These are phyloP conservation scores for Agrotis exclamationis DNA, from an alignment of 2,888 invertebrate genomes.

Conservation along the genomic window DNA sequence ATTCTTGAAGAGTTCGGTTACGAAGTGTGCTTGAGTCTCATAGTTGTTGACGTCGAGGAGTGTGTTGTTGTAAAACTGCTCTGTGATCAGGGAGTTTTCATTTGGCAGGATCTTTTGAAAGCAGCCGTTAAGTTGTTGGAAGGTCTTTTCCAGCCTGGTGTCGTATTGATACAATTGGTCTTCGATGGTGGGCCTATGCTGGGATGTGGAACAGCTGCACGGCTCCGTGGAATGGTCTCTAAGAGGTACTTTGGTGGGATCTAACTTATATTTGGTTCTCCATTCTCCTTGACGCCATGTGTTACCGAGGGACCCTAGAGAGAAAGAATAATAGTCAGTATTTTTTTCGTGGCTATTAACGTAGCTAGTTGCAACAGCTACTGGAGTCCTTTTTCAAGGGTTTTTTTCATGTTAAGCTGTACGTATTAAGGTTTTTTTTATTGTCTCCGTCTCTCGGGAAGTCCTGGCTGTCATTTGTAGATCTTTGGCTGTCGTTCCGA, in stretches of 20 bases:
- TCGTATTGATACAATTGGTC: conserved; percentile 49
- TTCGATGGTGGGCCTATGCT: conserved; percentile 23
- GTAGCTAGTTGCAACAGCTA: too few relatives aligned
- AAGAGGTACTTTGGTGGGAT: conserved; percentile 78
- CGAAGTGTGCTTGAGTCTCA: conserved; percentile 84
- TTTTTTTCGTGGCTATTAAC: too few relatives aligned
- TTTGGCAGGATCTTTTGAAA: conserved; percentile 76
- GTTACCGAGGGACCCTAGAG: conserved; percentile 93
- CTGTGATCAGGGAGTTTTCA: conserved; percentile 80
- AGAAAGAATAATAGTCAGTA: background rate
- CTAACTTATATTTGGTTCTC: conserved; percentile 85
- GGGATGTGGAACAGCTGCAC: conserved; percentile 70
- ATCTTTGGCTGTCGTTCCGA: too few relatives aligned
- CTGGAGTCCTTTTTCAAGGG: too few relatives aligned
- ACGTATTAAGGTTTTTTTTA: too few relatives aligned
- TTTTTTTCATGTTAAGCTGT: too few relatives aligned
- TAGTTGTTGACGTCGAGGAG: conserved; percentile 76
- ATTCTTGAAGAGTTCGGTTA: conserved; percentile 80
- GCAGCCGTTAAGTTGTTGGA: conserved; percentile 72
- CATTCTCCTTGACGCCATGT: conserved; percentile 96
- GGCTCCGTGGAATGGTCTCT: conserved; percentile 70
- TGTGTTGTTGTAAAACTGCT: conserved; percentile 83
- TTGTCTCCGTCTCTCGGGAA: too few relatives aligned
- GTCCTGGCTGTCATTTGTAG: too few relatives aligned
- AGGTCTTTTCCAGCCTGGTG: conserved; percentile 56